These are phyloP conservation scores for Romanogobio albipinnatus DNA, from an alignment of 2,113 vertebrate species.

Conservation along the genomic window DNA sequence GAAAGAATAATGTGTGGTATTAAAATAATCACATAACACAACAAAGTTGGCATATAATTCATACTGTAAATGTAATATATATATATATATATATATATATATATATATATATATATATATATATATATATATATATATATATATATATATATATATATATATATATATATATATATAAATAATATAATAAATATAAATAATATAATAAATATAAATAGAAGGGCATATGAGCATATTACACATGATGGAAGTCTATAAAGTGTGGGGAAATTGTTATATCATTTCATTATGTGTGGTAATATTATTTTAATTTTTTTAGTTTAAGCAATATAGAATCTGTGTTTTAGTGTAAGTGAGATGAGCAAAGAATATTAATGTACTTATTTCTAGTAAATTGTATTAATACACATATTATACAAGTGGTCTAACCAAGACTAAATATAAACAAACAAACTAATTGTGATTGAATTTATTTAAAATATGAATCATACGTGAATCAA, in stretches of 20 bases:
- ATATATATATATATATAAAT: too few species aligned
- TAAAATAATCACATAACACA: neutral
- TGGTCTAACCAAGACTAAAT: neutral
- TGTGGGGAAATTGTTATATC: neutral
- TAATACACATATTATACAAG: neutral
- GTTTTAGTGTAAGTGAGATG: neutral
- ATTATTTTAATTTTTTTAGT: neutral
- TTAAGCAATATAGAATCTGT: neutral
- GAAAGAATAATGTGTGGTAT: neutral
- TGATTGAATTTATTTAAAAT: neutral
- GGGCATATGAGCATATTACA: neutral
- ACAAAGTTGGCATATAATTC: neutral
- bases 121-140: too few species aligned
- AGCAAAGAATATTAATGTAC: neutral
- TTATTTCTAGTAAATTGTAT: neutral
- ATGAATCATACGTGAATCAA: neutral
- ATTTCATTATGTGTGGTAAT: neutral
- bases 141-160: too few species aligned
- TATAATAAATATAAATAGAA: neutral
- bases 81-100: too few species aligned
- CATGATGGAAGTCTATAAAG: neutral
- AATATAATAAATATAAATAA: too few species aligned
- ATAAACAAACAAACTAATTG: neutral
- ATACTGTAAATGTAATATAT: too few species aligned
- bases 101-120: too few species aligned